These are phyloP conservation scores for Pyralis farinalis DNA, from an alignment of 2,888 invertebrate species.

Conservation along the genomic window DNA sequence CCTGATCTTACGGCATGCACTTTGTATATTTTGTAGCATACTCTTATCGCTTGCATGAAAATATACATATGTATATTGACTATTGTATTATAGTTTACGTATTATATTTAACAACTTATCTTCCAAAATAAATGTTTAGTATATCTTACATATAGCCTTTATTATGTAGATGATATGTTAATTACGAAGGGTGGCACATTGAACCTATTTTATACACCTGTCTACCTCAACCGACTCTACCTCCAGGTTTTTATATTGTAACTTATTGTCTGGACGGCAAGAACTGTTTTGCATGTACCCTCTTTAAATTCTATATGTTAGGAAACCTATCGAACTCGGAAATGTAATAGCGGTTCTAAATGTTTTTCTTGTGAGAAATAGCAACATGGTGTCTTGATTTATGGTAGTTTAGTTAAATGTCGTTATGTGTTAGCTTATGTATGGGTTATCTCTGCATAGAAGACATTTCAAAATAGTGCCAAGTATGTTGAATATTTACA, in stretches of 20 bases:
- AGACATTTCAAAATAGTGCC: conserved; percentile 25
- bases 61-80: conserved; percentile 47
- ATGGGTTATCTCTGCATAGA: conserved; percentile 29
- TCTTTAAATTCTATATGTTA: conserved; percentile 32
- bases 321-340: conserved; percentile 22
- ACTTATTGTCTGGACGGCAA: conserved; percentile 13
- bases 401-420: conserved; percentile 64
- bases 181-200: conserved; percentile 44
- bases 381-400: conserved; percentile 36
- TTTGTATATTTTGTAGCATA: conserved; percentile 55
- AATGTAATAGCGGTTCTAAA: conserved; percentile 29
- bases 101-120: conserved; percentile 57
- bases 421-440: conserved; percentile 59
- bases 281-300: conserved; percentile 53
- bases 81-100: conserved; percentile 40
- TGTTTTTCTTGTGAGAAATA: conserved; percentile 30
- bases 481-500: conserved; percentile 45
- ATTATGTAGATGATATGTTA: conserved; percentile 47
- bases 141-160: conserved; percentile 46
- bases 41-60: conserved; percentile 71
- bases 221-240: conserved; percentile 22
- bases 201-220: conserved; percentile 31
- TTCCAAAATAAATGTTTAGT: conserved; percentile 80
- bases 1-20: conserved; percentile 58
- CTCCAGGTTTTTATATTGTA: conserved; percentile 25